phyloP scores from a whole-genome alignment of 2,113 vertebrate genomes.

The Acinonyx jubatus region DNA sequence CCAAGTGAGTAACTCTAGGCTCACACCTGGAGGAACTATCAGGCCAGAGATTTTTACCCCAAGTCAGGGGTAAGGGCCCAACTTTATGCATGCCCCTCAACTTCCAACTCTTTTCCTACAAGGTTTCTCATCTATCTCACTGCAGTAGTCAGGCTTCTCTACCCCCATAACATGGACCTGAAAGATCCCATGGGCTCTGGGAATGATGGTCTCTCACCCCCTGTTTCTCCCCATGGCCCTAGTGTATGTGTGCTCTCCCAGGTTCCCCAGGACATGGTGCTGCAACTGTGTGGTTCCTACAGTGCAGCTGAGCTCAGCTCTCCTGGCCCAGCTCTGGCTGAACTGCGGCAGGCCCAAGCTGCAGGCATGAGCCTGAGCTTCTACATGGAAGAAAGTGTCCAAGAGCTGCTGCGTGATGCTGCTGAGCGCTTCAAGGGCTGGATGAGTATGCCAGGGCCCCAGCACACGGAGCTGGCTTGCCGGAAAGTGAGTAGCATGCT shows the following conservation, averaged over 20 bases:
- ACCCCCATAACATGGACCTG: neutral
- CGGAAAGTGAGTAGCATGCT: conserved; percentile 85
- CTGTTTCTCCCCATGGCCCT: neutral
- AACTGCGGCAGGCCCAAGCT: conserved; percentile 72
- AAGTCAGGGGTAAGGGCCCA: neutral
- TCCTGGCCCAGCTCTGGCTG: conserved; percentile 81
- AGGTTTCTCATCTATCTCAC: neutral
- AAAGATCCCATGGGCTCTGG: neutral
- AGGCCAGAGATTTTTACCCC: neutral
- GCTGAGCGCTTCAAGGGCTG: conserved; percentile 90
- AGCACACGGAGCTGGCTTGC: conserved; percentile 89
- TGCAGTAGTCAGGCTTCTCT: neutral
- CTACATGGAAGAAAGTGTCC: conserved; percentile 87
- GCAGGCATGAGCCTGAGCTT: conserved; percentile 79
- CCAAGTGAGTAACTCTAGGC: conserved; percentile 83
- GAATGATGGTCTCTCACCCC: neutral
- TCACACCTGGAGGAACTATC: neutral
- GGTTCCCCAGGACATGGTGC: conserved; percentile 91
- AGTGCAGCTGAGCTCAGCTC: conserved; percentile 86
- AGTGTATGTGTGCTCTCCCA: conserved; percentile 47
- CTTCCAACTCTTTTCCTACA: neutral
- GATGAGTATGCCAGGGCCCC: conserved; percentile 83
- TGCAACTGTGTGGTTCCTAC: conserved; percentile 89
- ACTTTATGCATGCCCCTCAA: neutral
- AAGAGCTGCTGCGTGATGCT: conserved; percentile 85